Evolutionary conservation across 2,888 invertebrate species (phyloP).

Genomic region (Hypomecis punctinalis): DNA sequence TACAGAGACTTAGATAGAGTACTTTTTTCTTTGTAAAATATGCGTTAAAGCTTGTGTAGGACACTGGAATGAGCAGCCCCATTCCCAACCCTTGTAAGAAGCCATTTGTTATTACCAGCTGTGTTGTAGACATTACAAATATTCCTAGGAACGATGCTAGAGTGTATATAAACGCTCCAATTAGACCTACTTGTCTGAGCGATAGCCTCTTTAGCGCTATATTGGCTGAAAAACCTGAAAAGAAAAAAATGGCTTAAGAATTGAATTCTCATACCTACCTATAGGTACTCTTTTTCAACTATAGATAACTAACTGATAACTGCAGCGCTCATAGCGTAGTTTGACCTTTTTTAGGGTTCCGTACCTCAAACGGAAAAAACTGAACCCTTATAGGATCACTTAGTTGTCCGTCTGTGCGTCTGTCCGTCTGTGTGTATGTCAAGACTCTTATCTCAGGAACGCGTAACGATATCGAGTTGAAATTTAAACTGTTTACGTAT

Average conservation of each 20-base stretch:
- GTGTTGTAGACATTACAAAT: conserved; percentile 86
- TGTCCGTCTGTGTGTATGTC: too few relatives aligned
- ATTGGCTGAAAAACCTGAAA: conserved; percentile 88
- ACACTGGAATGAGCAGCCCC: conserved; percentile 89
- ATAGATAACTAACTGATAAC: too few relatives aligned
- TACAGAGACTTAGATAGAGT: conserved; percentile 89
- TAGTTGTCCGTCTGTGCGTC: too few relatives aligned
- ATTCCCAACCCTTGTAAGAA: conserved; percentile 87
- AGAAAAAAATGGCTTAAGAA: conserved; percentile 25
- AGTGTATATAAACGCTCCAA: conserved; percentile 87
- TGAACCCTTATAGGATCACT: too few relatives aligned
- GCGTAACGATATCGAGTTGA: too few relatives aligned
- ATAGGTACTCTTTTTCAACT: too few relatives aligned
- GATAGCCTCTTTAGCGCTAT: conserved; percentile 87
- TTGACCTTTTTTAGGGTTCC: too few relatives aligned
- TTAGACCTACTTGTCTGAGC: conserved; percentile 87
- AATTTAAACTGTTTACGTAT: too few relatives aligned
- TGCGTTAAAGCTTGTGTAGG: conserved; percentile 89
- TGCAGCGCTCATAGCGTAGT: too few relatives aligned
- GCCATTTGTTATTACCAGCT: conserved; percentile 87
- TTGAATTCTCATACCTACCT: too few relatives aligned
- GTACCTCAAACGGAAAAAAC: too few relatives aligned
- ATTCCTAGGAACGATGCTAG: conserved; percentile 86
- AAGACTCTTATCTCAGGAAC: too few relatives aligned
- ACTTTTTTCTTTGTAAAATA: conserved; percentile 90